Percentiles rank a stretch among this genome's conserved stretches.
Conservation (phyloP, 2,888 invertebrate genomes). For the Caenorhabditis zanzibari region DNA sequence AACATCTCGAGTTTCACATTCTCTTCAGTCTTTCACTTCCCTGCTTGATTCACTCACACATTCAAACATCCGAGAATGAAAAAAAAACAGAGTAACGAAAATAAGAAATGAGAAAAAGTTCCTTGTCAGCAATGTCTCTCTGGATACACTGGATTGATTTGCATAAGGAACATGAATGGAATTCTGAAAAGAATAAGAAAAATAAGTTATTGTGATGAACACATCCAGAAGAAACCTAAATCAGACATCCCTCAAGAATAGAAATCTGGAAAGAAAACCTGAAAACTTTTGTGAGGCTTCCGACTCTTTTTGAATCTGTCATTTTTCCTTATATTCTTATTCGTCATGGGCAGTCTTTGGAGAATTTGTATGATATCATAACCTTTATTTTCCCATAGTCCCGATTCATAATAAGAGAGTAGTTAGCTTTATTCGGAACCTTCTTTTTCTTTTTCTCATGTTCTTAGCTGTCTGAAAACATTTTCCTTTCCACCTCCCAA, state of each 20-base stretch:
- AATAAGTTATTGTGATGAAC: slow-evolving; percentile 14
- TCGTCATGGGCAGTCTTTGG: no score
- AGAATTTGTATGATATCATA: neutral
- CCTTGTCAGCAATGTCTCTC: slow-evolving; percentile 19
- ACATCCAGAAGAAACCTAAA: neutral
- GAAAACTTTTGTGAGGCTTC: slow-evolving; percentile 2
- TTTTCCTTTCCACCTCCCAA: neutral
- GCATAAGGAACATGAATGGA: slow-evolving; percentile 29
- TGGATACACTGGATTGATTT: slow-evolving; percentile 35
- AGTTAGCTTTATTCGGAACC: neutral
- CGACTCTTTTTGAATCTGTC: neutral
- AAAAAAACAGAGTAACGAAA: slow-evolving; percentile 2
- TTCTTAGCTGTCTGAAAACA: slow-evolving; percentile 1
- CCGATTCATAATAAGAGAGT: slow-evolving; percentile 3
- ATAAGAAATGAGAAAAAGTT: slow-evolving; percentile 22
- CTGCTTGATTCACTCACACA: slow-evolving; percentile 15
- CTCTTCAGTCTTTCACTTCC: slow-evolving; percentile 12
- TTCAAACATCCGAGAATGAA: slow-evolving; percentile 13
- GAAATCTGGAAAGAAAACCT: neutral
- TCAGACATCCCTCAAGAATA: neutral
- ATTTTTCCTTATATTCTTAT: neutral
- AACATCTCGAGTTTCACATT: slow-evolving; percentile 26
- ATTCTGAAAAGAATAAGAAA: slow-evolving; percentile 12
- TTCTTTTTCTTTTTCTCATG: neutral
- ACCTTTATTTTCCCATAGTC: slow-evolving; percentile 2